These are phyloP conservation scores for Rhagoletis zephyria DNA, from an alignment of 1,140 invertebrate genomes.

Conservation along the genomic window DNA sequence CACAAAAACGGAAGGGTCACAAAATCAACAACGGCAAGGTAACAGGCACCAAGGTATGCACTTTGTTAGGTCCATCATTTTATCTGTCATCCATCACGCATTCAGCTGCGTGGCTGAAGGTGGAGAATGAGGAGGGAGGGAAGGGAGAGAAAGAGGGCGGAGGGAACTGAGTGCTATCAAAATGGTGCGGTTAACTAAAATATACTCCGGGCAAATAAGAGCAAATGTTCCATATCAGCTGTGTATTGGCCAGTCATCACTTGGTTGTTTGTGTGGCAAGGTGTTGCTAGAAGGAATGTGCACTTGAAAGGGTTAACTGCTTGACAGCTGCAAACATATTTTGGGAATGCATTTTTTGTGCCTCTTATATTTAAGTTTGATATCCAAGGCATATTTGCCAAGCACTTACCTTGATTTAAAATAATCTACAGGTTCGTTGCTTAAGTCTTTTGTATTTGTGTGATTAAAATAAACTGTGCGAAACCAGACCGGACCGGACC, in stretches of 20 bases:
- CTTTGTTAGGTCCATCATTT: constrained; percentile 27
- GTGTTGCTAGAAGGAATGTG: not conserved
- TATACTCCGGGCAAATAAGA: not conserved
- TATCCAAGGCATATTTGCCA: too few relatives aligned
- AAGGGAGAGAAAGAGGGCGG: too few relatives aligned
- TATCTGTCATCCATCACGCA: constrained; percentile 27
- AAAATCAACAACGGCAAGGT: not conserved
- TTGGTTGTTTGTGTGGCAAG: not conserved
- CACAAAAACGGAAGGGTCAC: not conserved
- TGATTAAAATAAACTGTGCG: too few relatives aligned
- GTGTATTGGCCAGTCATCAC: not conserved
- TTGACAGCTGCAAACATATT: not conserved
- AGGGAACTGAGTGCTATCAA: not conserved
- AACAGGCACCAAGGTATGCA: too few relatives aligned
- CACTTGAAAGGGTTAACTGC: not conserved
- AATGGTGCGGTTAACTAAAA: not conserved
- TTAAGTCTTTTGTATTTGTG: not conserved
- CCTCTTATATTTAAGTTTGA: too few relatives aligned
- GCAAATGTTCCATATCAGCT: not conserved
- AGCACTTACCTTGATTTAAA: too few relatives aligned
- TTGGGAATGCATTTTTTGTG: not conserved
- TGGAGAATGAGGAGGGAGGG: too few relatives aligned
- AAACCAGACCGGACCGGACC: too few relatives aligned
- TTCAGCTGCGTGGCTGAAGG: not conserved
- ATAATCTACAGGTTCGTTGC: not conserved